Evolutionary conservation across 92 coral and sea anemone genomes (phyloP).

Genomic region (Chrysogorgia sp.): DNA sequence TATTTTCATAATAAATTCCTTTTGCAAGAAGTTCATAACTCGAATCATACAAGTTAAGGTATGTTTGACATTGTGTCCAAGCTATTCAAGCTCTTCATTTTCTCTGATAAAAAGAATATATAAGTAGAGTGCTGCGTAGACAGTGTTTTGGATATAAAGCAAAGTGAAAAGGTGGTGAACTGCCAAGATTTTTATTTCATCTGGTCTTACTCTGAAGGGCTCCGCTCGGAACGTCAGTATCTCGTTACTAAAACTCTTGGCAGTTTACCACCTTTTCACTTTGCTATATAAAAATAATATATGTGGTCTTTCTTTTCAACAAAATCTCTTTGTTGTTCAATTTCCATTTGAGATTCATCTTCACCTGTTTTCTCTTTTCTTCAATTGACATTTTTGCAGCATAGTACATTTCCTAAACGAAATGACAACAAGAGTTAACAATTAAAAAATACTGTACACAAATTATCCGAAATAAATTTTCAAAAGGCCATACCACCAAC

Average conservation of each 20-base stretch:
- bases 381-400: constrained; percentile 85
- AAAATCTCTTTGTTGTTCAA: not conserved
- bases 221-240: no score
- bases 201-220: no score
- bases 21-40: not conserved
- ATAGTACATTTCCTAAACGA: constrained; percentile 68
- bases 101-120: not conserved
- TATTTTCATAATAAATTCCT: no score
- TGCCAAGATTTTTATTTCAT: not conserved
- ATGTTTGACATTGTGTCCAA: not conserved
- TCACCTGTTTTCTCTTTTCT: constrained; percentile 82
- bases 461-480: not conserved
- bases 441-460: not conserved
- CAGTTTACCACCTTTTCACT: no score
- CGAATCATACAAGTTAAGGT: not conserved
- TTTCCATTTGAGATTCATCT: not conserved
- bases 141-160: no score
- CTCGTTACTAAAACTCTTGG: no score
- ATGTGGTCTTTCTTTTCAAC: no score
- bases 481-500: no score
- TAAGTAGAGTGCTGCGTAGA: no score
- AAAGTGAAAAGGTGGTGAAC: not conserved
- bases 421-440: not conserved
- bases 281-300: no score
- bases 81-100: not conserved